Base-by-base conservation (phyloP, 2,113 vertebrate species). In the Oncorhynchus kisutch region DNA sequence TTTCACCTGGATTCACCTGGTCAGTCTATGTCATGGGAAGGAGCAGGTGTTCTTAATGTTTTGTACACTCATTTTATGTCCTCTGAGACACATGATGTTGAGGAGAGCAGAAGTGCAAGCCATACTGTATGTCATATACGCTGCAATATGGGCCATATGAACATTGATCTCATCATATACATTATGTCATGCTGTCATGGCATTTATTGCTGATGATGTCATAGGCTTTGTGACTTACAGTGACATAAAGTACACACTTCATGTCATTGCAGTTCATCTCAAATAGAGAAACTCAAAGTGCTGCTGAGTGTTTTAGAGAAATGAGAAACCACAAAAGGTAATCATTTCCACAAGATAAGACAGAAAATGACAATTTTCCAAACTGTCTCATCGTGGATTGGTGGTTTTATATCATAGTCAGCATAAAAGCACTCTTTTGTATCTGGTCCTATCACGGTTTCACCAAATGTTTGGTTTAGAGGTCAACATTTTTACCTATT, bases 381-480 rank as follows among this genome's bases (percentile, higher is more conserved):
- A 54, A 54, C 49, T 18, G 51, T 54, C 51, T 16, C 16, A 16
- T 45, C 39, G 3, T 54, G 51, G 51, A 54, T 54, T 54, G 14
- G 51, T 54, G 51, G 39, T 45, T 45, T 45, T 45, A 45, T 45
- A 45, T 18, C 16, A 13, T 54, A 54, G 16, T 54, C 51, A 6
- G 51, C 51, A 18, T 54, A 54, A 54, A 18, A 54, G 14, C 51
- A 54, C 51, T 18, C 14, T 54, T 16, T 54, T 54, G 51, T 18
- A 9, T 45, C 39, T 45, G 39, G 51, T 5, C 4, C 51, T 54
- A 18, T 54, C 51, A 54, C 51, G 51, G 51, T 54, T 18, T 24
- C 59, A 62, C 59, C n/a, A 62, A 62, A 62, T 62, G 59, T 62
- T 62, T n/a, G 59, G 59, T 62, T 45, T 62, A 62, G 59, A 62